Evolutionary conservation across 2,888 invertebrate species (phyloP), one percentile per base, ranked within the genome.

Genomic region (Diachrysia chrysitis): DNA sequence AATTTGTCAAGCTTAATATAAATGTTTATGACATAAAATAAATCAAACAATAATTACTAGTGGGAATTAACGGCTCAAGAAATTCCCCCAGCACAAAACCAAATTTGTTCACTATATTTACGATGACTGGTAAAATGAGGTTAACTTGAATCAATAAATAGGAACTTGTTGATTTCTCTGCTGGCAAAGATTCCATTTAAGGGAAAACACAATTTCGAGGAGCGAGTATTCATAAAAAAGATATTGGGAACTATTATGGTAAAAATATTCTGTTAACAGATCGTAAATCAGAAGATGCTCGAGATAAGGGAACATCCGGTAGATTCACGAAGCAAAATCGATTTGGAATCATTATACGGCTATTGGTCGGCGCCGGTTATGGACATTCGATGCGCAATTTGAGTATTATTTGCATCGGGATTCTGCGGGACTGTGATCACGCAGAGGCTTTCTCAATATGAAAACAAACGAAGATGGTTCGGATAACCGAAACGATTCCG

Each of bases 341-440:
- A 91, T 92, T 92, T 90, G 77, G 85, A 86, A 85, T 91, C 87
- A 91, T 93, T 92, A 92, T 89, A 87, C 87, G 82, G 85, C 88
- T 85, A 92, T 91, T 88, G 87, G 86, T 85, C 87, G 87, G 89
- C 87, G 89, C 90, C 88, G 85, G 89, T 87, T 89, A 89, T 88
- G 88, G 90, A 90, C 85, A 89, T 90, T 90, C 87, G 87, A 86
- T 85, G 87, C 76, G 92, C 91, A 93, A 93, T 93, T 93, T 93
- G 89, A 88, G 88, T 85, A 87, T 89, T 89, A 92, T 93, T 93
- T 91, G 90, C 91, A 92, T 92, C 89, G 85, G 83, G 87, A 88
- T 87, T 84, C 83, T 84, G 86, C 85, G 85, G 84, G 84, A 86
- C 90, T 85, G 87, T 81, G 88, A 88, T 92, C 91, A 92, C 91